These are phyloP conservation scores for Phataginus tricuspis DNA, from an alignment of 2,797 vertebrate genomes.

Conservation along the genomic window DNA sequence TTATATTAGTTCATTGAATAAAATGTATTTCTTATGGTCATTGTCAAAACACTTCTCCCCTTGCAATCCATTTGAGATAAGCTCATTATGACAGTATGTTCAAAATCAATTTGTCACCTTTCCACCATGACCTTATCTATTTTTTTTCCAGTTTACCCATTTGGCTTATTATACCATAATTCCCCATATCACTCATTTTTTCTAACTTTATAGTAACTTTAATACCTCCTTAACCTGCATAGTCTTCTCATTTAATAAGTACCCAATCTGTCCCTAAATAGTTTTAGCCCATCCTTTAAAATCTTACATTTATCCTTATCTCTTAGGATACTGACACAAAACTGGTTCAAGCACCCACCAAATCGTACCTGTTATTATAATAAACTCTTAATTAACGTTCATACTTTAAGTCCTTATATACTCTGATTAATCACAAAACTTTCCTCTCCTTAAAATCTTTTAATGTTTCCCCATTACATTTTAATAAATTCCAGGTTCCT, in stretches of 20 bases:
- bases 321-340: background rate
- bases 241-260: background rate
- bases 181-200: background rate
- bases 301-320: background rate
- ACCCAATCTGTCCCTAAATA: background rate
- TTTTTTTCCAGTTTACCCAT: background rate
- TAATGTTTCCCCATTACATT: background rate
- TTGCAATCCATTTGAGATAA: background rate
- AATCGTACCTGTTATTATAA: background rate
- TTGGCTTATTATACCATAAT: background rate
- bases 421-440: conserved; percentile 5
- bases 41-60: background rate
- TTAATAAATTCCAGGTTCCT: background rate
- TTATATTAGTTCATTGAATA: background rate
- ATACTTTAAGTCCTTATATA: background rate
- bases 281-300: background rate
- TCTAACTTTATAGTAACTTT: background rate
- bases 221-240: background rate
- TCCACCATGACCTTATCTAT: background rate
- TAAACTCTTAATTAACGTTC: background rate
- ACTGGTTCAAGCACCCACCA: background rate
- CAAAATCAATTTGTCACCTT: background rate
- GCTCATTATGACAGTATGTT: background rate
- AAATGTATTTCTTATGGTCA: conserved; percentile 22
- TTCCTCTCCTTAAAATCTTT: background rate